Conservation (phyloP, 2,888 invertebrate genomes). For the Drosophila bunnanda region DNA sequence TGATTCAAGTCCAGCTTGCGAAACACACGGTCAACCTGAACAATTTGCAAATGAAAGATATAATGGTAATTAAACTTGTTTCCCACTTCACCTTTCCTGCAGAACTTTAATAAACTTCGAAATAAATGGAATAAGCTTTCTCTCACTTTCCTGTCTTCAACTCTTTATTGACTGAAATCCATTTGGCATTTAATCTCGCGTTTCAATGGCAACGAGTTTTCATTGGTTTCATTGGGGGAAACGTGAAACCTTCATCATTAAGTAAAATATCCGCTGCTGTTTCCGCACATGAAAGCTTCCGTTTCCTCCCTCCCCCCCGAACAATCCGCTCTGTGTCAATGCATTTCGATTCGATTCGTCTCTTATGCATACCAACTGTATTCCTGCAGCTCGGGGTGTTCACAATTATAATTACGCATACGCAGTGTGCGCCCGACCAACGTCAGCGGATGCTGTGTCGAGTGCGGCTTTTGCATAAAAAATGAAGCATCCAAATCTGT, state of each 20-base stretch:
- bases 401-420: conserved; percentile 72
- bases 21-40: conserved; percentile 92
- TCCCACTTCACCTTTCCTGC: too few relatives aligned
- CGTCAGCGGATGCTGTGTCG: conserved; percentile 51
- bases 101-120: background rate
- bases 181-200: conserved; percentile 14
- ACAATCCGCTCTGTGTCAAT: conserved; percentile 9
- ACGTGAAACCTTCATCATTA: conserved; percentile 53
- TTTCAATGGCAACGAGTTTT: conserved; percentile 17
- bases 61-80: background rate
- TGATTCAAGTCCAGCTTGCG: conserved; percentile 95
- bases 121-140: background rate
- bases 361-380: conserved; percentile 9
- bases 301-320: background rate
- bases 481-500: conserved; percentile 39
- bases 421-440: conserved; percentile 50
- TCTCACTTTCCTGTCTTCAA: background rate
- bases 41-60: background rate
- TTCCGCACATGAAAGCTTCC: conserved; percentile 38
- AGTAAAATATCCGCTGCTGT: conserved; percentile 62
- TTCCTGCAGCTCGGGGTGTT: conserved; percentile 25
- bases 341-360: conserved; percentile 25
- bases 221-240: conserved; percentile 9
- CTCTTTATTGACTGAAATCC: background rate
- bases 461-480: conserved; percentile 52